Percentiles rank a stretch among this genome's conserved stretches.
These are phyloP conservation scores for Serranus cabrilla DNA, from an alignment of 2,797 vertebrate genomes.

Conservation along the genomic window DNA sequence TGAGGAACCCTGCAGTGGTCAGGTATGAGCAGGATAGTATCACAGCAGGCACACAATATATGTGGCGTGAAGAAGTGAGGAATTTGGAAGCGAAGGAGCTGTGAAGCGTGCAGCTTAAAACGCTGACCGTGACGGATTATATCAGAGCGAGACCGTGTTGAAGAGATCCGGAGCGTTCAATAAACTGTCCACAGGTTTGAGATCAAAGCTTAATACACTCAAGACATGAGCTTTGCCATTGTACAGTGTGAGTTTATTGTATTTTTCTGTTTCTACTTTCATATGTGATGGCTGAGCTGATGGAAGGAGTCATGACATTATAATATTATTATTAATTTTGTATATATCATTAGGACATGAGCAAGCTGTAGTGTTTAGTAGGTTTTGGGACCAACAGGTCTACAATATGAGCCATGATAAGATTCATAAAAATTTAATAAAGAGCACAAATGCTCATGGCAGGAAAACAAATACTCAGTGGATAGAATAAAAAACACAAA, in stretches of 20 bases:
- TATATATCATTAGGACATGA: background rate
- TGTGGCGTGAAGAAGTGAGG: constrained; percentile 60
- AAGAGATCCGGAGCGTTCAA: constrained; percentile 16
- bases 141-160: constrained; percentile 8
- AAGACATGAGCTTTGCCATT: background rate
- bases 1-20: constrained; percentile 28
- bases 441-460: background rate
- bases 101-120: constrained; percentile 53
- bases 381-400: background rate
- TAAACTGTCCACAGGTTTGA: constrained; percentile 6
- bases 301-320: background rate
- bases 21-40: constrained; percentile 47
- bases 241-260: background rate
- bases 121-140: constrained; percentile 40
- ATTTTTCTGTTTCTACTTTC: background rate
- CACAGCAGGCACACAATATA: constrained; percentile 43
- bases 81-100: constrained; percentile 58
- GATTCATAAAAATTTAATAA: constrained; percentile 29
- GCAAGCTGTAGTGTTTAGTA: background rate
- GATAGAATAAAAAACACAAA: background rate
- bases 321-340: too few relatives aligned
- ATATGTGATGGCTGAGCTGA: background rate
- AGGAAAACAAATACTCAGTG: background rate
- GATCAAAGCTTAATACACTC: constrained; percentile 15
- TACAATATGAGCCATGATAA: background rate